A percentile compares a stretch with the other conserved stretches of the same genome.
Evolutionary conservation across 1,140 invertebrate genomes (phyloP).

Genomic region (Drosophila pruinosa): DNA sequence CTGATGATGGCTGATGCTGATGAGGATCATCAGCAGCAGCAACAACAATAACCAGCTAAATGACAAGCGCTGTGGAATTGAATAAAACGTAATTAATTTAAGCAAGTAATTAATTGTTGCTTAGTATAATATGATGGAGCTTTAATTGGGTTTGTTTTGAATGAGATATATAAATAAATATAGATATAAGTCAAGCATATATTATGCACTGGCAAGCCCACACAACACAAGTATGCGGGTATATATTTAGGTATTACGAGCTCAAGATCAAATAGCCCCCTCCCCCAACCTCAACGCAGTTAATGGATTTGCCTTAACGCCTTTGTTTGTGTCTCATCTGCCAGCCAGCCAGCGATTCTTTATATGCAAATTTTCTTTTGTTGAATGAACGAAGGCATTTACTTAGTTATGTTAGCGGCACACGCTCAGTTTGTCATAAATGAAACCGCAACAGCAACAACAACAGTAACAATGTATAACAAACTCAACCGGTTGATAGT

Average conservation of each 20-base stretch:
- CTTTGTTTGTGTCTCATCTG: constrained; percentile 15
- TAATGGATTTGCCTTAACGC: background rate
- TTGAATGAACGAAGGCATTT: constrained; percentile 29
- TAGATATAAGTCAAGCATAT: background rate
- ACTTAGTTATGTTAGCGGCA: constrained; percentile 45
- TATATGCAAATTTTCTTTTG: constrained; percentile 41
- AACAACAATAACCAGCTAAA: constrained; percentile 63
- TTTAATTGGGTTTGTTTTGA: constrained; percentile 13
- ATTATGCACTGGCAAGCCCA: background rate
- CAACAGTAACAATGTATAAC: constrained; percentile 17
- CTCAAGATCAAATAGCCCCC: constrained; percentile 1
- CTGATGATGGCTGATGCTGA: constrained; percentile 24
- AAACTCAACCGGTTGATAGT: constrained; percentile 46
- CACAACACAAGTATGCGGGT: background rate
- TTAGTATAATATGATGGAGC: constrained; percentile 21
- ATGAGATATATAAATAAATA: constrained; percentile 15
- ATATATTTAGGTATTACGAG: background rate
- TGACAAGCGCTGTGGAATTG: constrained; percentile 58
- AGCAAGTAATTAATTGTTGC: constrained; percentile 27
- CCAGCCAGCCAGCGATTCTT: constrained; percentile 18
- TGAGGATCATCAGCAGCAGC: constrained; percentile 27
- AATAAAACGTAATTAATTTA: constrained; percentile 43
- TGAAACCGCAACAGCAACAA: background rate
- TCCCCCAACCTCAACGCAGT: background rate
- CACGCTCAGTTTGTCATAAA: constrained; percentile 43